Evolutionary conservation across 2,888 invertebrate species (phyloP), one percentile per base, ranked within the genome.

Genomic region (Galerucella nymphaeae): DNA sequence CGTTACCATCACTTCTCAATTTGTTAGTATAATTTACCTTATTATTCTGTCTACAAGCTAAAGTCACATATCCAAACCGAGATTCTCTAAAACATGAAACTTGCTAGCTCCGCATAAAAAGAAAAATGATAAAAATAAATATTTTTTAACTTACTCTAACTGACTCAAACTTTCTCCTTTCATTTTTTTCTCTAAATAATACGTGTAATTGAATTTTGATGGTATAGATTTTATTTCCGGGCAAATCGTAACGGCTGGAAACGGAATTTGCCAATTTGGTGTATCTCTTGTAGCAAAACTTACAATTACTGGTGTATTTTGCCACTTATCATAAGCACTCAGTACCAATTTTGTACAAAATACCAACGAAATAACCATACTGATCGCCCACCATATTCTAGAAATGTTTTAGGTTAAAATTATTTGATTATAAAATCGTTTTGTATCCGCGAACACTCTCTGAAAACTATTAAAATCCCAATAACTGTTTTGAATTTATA

Each of bases 221-320:
- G 76, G 70, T 20, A 72, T 11, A 0, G 76, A 53, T 61, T 75
- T 78, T 5, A 70, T 64, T 68, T 76, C 74, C 13, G 78, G 76
- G 38, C 78, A 78, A 62, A 78, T 82, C 8, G 83, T 84, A 2
- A 84, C 82, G 4, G 82, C 81, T 11, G 83, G 84, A 77, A 82
- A 83, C 1, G 83, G 83, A n/a, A 90, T 88, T 86, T 89, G 87
- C 89, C 90, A 90, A 68, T 90, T 89, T 2, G 90, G 89, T 18
- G 91, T 92, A 0, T 92, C 89, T 67, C 90, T 90, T 81, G 92
- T 92, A 3, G 92, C 92, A 80, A 93, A 92, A 80, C 91, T 92
- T 9, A 93, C 92, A 79, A 93, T 92, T 0, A 93, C 92, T 0
- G 93, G 93, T 78, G 90, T 91, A 75, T 89, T 89, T 72, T 90